Percentiles rank a stretch among this genome's conserved stretches.
phyloP scores from a whole-genome alignment of 2,113 vertebrate genomes.

The Apteryx mantelli region DNA sequence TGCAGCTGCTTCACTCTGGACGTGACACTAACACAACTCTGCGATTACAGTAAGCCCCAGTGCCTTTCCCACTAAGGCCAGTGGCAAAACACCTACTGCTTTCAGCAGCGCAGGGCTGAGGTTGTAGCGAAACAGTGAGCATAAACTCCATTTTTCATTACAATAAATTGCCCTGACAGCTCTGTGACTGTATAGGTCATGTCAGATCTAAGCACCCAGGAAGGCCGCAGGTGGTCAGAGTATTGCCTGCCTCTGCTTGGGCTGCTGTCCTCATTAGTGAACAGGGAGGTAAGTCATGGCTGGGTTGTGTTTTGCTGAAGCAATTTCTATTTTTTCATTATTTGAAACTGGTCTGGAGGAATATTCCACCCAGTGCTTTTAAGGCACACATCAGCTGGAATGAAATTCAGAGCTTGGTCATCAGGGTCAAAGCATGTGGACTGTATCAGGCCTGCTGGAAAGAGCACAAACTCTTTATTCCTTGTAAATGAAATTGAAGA shows the following conservation, averaged over 20 bases:
- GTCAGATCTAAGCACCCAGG: neutral
- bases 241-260: neutral
- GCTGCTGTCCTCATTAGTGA: neutral
- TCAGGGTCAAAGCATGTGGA: neutral
- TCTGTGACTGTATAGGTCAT: neutral
- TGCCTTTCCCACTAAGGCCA: neutral
- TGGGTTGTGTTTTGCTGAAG: neutral
- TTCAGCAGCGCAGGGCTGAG: neutral
- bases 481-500: neutral
- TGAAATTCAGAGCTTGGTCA: neutral
- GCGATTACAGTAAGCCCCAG: neutral
- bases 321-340: neutral
- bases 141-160: neutral
- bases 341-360: neutral
- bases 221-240: neutral
- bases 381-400: neutral
- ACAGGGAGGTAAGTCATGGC: neutral
- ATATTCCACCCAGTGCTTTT: neutral
- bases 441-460: neutral
- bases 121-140: neutral
- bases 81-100: neutral
- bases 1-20: neutral
- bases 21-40: accelerated
- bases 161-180: neutral
- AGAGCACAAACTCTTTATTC: neutral